Percentiles rank a stretch among this genome's conserved stretches.
Conservation (phyloP, 2,113 vertebrate species). For the Indicator maculatus region DNA sequence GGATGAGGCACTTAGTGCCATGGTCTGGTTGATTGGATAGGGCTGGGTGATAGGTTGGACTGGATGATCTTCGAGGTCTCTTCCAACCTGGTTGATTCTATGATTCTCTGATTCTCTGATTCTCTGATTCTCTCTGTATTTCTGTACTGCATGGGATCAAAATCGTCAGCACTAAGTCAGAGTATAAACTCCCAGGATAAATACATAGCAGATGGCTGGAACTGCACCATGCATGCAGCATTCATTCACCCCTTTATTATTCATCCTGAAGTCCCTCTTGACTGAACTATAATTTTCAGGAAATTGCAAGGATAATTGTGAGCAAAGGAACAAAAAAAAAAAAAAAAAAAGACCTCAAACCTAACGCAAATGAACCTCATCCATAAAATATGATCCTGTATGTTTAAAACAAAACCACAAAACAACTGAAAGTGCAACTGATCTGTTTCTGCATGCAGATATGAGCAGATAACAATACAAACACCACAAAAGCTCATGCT, state of each 20-base stretch:
- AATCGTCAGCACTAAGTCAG: background rate
- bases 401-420: background rate
- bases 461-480: background rate
- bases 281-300: slow-evolving; percentile 58
- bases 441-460: background rate
- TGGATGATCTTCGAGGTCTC: too few relatives aligned
- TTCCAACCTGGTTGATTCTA: too few relatives aligned
- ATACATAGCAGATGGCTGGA: slow-evolving; percentile 41
- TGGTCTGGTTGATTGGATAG: too few relatives aligned
- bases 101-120: too few relatives aligned
- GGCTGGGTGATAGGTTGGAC: too few relatives aligned
- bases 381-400: slow-evolving; percentile 21
- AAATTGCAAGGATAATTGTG: slow-evolving; percentile 58
- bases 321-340: slow-evolving; percentile 29
- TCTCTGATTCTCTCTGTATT: background rate
- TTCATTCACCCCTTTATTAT: slow-evolving; percentile 43
- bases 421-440: background rate
- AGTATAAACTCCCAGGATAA: slow-evolving; percentile 26
- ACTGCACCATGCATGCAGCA: background rate
- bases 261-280: slow-evolving; percentile 44
- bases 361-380: slow-evolving; percentile 46
- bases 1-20: too few relatives aligned
- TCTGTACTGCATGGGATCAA: background rate
- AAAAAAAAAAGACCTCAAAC: background rate
- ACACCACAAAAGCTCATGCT: background rate